Conservation (phyloP, 2,113 vertebrate species). For the Crocuta crocuta region DNA sequence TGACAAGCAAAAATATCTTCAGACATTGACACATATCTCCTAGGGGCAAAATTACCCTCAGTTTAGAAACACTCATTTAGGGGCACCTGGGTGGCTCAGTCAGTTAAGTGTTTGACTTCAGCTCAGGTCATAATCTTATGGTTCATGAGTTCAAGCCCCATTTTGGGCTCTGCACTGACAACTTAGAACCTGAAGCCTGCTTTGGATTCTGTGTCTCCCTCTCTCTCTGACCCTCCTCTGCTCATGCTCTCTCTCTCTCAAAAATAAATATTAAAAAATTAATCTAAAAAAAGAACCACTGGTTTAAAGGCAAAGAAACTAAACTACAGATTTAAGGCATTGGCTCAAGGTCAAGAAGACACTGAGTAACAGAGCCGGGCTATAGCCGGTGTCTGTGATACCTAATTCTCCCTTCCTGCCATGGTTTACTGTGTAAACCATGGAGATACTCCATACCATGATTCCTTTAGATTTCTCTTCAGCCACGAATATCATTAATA, state of each 20-base stretch:
- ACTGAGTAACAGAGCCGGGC: neutral
- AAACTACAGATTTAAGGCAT: neutral
- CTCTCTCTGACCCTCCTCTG: too few species aligned
- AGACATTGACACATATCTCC: neutral
- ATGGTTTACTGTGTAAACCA: neutral
- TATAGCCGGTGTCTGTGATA: neutral
- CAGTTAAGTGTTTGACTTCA: too few species aligned
- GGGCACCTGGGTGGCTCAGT: too few species aligned
- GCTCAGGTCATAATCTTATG: too few species aligned
- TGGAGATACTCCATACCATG: neutral
- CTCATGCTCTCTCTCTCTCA: too few species aligned
- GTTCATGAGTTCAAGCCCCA: too few species aligned
- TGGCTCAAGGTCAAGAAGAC: neutral
- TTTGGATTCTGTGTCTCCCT: too few species aligned
- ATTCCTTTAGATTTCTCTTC: neutral
- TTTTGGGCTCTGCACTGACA: too few species aligned
- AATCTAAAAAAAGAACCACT: neutral
- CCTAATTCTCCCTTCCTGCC: neutral
- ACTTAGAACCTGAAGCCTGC: too few species aligned
- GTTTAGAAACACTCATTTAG: neutral
- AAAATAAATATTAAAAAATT: too few species aligned
- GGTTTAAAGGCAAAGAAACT: conserved; percentile 37
- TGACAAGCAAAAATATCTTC: neutral
- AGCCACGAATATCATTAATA: neutral
- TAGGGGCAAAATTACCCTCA: neutral